Percentiles rank a stretch among this genome's conserved stretches.
Conservation (phyloP, 1,140 invertebrate species). For the Sitodiplosis mosellana region DNA sequence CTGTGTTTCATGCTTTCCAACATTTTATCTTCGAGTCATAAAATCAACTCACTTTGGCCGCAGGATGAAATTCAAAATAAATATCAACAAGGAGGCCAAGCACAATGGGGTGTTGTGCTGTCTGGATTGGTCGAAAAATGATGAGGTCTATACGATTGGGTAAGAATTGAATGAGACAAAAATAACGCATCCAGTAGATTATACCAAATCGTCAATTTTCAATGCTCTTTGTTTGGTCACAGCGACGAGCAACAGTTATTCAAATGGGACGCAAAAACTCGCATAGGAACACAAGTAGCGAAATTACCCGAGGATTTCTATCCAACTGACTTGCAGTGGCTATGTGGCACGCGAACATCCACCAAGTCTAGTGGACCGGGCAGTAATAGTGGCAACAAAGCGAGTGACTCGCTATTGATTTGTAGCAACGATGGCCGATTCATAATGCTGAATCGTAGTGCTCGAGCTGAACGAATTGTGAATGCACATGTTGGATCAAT, state of each 20-base stretch:
- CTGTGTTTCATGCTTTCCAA: too few species aligned
- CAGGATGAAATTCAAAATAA: background rate
- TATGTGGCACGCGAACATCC: constrained; percentile 29
- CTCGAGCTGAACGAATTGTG: constrained; percentile 80
- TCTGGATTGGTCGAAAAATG: constrained; percentile 77
- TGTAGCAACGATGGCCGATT: constrained; percentile 72
- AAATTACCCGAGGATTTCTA: constrained; percentile 67
- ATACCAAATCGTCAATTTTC: background rate
- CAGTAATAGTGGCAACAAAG: constrained; percentile 39
- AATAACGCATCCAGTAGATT: constrained; percentile 1
- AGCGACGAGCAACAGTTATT: constrained; percentile 84
- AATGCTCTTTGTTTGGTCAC: constrained; percentile 12
- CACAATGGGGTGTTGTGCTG: constrained; percentile 26
- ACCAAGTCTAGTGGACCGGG: constrained; percentile 28
- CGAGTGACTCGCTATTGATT: constrained; percentile 65
- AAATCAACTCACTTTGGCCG: too few species aligned
- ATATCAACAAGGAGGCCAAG: background rate
- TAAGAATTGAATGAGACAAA: constrained; percentile 21
- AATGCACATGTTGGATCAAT: constrained; percentile 87
- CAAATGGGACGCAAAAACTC: constrained; percentile 68
- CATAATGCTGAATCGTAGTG: constrained; percentile 63
- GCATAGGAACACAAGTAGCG: constrained; percentile 54
- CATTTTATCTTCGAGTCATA: too few species aligned
- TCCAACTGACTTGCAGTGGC: constrained; percentile 74
- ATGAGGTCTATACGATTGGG: constrained; percentile 83